Evolutionary conservation across 2,888 invertebrate genomes (phyloP).

Genomic region (Tiliacea aurago): DNA sequence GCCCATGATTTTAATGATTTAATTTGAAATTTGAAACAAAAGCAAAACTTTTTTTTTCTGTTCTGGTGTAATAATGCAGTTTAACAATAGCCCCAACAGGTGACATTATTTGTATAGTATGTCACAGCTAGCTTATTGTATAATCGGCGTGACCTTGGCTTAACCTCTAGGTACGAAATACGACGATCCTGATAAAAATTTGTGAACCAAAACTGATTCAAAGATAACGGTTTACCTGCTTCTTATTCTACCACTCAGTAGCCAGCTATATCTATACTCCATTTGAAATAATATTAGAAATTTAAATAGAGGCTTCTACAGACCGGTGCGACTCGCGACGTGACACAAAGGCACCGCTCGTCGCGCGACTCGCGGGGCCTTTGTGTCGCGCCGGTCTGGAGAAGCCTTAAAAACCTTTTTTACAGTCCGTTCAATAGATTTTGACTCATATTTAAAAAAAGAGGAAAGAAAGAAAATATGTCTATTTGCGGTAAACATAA

Average conservation of each 20-base stretch:
- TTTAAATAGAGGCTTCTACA: no score
- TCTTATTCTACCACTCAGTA: background rate
- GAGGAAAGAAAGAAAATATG: no score
- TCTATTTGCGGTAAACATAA: no score
- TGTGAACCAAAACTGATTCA: background rate
- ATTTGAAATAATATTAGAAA: no score
- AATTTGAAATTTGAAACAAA: background rate
- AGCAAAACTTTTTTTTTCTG: background rate
- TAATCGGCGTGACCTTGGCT: constrained; percentile 2
- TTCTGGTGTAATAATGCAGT: background rate
- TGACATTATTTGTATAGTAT: background rate
- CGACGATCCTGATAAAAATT: constrained; percentile 1
- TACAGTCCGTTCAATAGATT: no score
- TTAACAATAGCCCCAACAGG: background rate
- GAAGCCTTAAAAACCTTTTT: no score
- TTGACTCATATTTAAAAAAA: no score
- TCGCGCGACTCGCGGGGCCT: no score
- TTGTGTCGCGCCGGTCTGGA: no score
- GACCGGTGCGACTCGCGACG: no score
- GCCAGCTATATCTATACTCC: background rate
- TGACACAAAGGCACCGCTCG: no score
- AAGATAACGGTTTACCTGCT: background rate
- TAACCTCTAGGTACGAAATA: constrained; percentile 3
- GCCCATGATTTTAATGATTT: background rate
- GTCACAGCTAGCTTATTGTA: background rate